Evolutionary conservation across 2,888 invertebrate species (phyloP).

Genomic region (Troides helena): DNA sequence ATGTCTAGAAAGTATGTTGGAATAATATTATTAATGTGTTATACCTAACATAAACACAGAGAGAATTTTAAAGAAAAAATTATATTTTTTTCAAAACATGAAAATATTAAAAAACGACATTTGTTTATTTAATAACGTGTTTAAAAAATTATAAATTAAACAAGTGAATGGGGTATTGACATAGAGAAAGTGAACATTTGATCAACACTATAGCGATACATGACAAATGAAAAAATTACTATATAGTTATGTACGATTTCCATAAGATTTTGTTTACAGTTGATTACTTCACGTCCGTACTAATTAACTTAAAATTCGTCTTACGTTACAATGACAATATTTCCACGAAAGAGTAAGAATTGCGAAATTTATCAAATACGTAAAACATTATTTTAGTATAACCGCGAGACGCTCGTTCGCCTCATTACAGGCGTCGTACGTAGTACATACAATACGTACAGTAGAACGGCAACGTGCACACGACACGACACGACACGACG

Average conservation of each 20-base stretch:
- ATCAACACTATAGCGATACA: background rate
- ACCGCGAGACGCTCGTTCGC: constrained; percentile 5
- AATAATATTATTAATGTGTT: too few relatives aligned
- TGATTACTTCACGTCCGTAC: background rate
- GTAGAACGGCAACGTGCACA: constrained; percentile 16
- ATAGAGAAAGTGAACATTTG: background rate
- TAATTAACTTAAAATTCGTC: background rate
- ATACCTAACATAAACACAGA: too few relatives aligned
- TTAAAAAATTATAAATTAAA: too few relatives aligned
- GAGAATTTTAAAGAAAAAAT: too few relatives aligned
- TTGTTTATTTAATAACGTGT: too few relatives aligned
- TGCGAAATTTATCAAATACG: constrained; percentile 1
- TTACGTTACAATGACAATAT: constrained; percentile 6
- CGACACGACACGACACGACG: constrained; percentile 34
- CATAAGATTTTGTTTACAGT: background rate
- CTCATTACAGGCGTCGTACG: constrained; percentile 13
- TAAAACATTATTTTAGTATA: constrained; percentile 1
- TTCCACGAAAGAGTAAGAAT: constrained; percentile 2
- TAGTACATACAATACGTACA: background rate
- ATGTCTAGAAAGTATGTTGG: too few relatives aligned
- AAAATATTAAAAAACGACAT: too few relatives aligned
- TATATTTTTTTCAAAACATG: too few relatives aligned
- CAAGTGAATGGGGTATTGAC: background rate
- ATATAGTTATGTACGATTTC: background rate
- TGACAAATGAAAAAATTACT: background rate